Evolutionary conservation across 2,797 vertebrate genomes (phyloP).

Genomic region (Danio albolineatus): DNA sequence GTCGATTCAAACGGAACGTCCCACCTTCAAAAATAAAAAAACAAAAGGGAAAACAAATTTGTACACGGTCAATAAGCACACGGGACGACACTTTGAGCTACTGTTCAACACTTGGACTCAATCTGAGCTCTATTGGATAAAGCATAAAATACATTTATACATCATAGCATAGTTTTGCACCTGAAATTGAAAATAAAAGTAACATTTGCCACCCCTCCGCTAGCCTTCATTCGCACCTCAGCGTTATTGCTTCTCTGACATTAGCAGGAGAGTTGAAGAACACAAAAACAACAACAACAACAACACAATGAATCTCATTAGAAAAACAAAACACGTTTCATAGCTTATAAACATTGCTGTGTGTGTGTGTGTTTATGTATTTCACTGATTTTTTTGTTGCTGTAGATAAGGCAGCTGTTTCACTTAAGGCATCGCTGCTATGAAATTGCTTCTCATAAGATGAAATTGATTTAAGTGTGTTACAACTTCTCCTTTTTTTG

Average conservation of each 20-base stretch:
- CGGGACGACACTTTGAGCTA: conserved; percentile 83
- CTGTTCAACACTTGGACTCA: conserved; percentile 84
- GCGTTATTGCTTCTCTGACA: conserved; percentile 75
- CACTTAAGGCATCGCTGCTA: conserved; percentile 82
- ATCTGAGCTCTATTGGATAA: conserved; percentile 87
- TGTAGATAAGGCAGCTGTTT: conserved; percentile 77
- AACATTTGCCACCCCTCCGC: conserved; percentile 61
- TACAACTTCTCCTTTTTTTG: neutral
- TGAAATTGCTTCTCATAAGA: conserved; percentile 8
- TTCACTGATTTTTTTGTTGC: conserved; percentile 4
- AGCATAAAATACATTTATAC: conserved; percentile 90
- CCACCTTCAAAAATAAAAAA: conserved; percentile 62
- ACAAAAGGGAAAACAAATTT: conserved; percentile 55
- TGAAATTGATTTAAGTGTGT: neutral
- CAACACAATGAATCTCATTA: conserved; percentile 19
- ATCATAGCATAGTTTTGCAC: conserved; percentile 75
- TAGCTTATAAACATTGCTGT: conserved; percentile 18
- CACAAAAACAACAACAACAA: conserved; percentile 14
- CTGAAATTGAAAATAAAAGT: conserved; percentile 72
- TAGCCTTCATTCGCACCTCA: conserved; percentile 64
- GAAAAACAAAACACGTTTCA: conserved; percentile 16
- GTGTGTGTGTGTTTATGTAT: neutral
- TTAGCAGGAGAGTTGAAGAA: conserved; percentile 20
- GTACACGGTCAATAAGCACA: conserved; percentile 77
- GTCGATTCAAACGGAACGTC: conserved; percentile 61